Evolutionary conservation across 2,888 invertebrate species (phyloP).

Genomic region (Netelia melanura): DNA sequence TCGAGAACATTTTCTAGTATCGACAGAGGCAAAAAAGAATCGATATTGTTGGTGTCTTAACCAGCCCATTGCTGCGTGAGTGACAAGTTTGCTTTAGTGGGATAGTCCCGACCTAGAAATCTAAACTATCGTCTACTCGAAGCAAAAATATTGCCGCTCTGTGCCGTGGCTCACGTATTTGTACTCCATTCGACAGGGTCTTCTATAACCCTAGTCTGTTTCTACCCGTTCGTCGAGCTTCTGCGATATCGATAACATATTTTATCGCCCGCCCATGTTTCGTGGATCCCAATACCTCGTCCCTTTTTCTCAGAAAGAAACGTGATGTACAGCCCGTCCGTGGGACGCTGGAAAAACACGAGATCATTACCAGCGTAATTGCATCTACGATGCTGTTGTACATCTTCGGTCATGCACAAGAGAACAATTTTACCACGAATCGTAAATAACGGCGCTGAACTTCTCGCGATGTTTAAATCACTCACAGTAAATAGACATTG

Average conservation of each 20-base stretch:
- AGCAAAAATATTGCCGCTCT: too few relatives aligned
- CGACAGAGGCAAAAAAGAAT: too few relatives aligned
- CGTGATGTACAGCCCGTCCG: neutral
- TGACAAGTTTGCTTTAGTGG: too few relatives aligned
- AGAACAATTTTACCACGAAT: constrained; percentile 23
- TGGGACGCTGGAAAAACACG: constrained; percentile 8
- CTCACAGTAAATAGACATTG: neutral
- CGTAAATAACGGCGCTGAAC: constrained; percentile 8
- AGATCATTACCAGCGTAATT: constrained; percentile 28
- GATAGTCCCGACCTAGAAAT: too few relatives aligned
- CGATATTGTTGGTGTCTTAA: too few relatives aligned
- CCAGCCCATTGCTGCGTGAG: too few relatives aligned
- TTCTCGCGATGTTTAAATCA: neutral
- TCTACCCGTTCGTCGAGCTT: neutral
- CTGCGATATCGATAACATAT: constrained; percentile 40
- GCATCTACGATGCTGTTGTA: constrained; percentile 14
- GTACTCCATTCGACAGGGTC: neutral
- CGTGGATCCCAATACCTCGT: neutral
- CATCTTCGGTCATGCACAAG: constrained; percentile 12
- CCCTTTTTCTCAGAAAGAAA: neutral
- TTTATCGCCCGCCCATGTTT: neutral
- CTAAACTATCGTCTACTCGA: too few relatives aligned
- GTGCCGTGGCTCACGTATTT: too few relatives aligned
- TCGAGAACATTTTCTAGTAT: too few relatives aligned
- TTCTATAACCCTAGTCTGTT: neutral